phyloP scores from a whole-genome alignment of 1,140 invertebrate genomes.

The Nephila pilipes region DNA sequence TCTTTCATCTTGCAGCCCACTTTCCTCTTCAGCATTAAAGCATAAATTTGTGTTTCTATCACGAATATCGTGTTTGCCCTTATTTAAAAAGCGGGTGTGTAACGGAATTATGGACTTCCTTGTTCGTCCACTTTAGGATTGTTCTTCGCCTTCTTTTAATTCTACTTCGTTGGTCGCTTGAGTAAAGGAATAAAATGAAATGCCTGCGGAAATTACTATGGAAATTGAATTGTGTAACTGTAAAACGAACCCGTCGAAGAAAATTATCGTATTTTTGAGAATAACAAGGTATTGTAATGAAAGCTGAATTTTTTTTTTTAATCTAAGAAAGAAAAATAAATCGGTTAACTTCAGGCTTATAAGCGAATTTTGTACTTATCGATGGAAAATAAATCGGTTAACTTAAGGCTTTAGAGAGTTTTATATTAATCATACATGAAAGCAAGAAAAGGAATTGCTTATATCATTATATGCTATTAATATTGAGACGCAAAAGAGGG shows the following conservation, averaged over 20 bases:
- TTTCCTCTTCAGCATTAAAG: slow-evolving; percentile 25
- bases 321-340: no score
- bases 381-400: no score
- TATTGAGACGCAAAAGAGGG: no score
- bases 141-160: background rate
- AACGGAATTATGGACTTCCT: slow-evolving; percentile 22
- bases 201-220: background rate
- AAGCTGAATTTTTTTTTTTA: no score
- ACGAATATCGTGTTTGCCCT: slow-evolving; percentile 53
- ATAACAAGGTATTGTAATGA: background rate
- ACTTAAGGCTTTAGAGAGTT: no score
- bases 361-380: no score
- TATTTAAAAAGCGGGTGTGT: slow-evolving; percentile 35
- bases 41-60: slow-evolving; percentile 40
- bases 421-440: no score
- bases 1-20: background rate
- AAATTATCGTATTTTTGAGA: background rate
- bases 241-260: background rate
- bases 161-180: background rate
- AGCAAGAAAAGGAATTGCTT: no score
- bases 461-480: no score
- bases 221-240: background rate
- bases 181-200: background rate
- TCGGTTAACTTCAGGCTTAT: no score
- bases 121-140: background rate